phyloP scores from a whole-genome alignment of 2,888 invertebrate species.

The Cerastis rubricosa region DNA sequence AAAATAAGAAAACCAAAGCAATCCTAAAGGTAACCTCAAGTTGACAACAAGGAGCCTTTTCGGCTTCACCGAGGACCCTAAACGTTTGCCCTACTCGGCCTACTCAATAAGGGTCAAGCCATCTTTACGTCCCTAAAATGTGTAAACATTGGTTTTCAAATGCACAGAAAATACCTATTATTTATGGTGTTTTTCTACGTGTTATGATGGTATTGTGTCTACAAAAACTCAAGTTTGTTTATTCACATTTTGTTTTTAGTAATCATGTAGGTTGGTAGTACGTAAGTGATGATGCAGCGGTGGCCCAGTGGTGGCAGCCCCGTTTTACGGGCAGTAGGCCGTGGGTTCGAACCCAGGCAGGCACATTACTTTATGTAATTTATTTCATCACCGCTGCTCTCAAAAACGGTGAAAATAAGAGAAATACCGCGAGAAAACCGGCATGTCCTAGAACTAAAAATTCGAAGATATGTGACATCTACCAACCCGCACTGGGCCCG shows the following conservation, averaged over 20 bases:
- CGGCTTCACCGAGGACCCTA: conserved; percentile 40
- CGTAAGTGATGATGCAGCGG: too few relatives aligned
- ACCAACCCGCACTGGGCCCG: too few relatives aligned
- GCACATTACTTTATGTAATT: too few relatives aligned
- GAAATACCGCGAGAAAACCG: too few relatives aligned
- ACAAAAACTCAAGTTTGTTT: neutral
- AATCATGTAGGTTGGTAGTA: too few relatives aligned
- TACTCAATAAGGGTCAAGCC: conserved; percentile 39
- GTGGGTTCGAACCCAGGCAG: too few relatives aligned
- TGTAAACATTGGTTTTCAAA: conserved; percentile 43
- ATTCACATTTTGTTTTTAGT: neutral
- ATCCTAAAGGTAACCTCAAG: conserved; percentile 59
- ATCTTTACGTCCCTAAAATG: conserved; percentile 33
- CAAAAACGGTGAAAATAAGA: too few relatives aligned
- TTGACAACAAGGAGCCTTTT: conserved; percentile 61
- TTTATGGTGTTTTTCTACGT: neutral
- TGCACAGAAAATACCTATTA: conserved; percentile 9
- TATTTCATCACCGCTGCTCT: too few relatives aligned
- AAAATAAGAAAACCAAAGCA: conserved; percentile 40
- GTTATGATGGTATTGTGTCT: neutral
- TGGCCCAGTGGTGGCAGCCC: too few relatives aligned
- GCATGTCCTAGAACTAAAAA: too few relatives aligned
- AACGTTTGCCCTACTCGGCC: conserved; percentile 31
- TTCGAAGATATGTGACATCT: too few relatives aligned
- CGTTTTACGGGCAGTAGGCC: too few relatives aligned